phyloP scores from a whole-genome alignment of 2,113 vertebrate genomes.

The Ursus arctos region DNA sequence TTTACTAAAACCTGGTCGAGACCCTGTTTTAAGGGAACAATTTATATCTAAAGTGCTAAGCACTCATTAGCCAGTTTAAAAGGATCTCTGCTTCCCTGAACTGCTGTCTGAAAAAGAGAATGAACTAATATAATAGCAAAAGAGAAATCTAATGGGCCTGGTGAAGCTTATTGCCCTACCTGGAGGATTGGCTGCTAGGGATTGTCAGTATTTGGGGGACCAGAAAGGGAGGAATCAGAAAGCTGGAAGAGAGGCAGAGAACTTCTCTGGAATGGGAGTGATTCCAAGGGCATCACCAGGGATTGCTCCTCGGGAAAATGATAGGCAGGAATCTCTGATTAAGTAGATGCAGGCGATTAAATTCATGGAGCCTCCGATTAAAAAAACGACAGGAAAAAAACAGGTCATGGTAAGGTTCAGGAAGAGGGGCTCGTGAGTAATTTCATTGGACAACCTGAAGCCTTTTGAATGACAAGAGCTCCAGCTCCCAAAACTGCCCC shows the following conservation, averaged over 20 bases:
- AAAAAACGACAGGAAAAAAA: neutral
- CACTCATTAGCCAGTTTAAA: neutral
- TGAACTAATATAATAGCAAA: neutral
- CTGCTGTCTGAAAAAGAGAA: neutral
- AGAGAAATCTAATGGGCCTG: neutral
- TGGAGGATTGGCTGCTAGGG: neutral
- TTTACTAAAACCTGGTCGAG: neutral
- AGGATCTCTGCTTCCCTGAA: neutral
- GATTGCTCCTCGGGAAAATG: neutral
- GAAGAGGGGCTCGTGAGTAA: neutral
- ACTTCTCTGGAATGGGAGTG: neutral
- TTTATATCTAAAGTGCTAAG: conserved; percentile 14
- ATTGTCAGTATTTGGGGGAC: neutral
- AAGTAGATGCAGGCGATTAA: neutral
- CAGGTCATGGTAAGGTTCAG: neutral
- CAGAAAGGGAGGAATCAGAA: neutral
- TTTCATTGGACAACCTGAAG: neutral
- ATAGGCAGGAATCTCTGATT: neutral
- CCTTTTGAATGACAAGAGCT: neutral
- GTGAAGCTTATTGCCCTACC: neutral
- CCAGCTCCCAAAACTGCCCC: neutral
- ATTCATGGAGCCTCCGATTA: neutral
- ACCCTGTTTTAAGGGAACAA: neutral
- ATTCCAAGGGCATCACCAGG: neutral
- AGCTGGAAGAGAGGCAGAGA: neutral